phyloP scores from a whole-genome alignment of 2,888 invertebrate species.

The Lasioglossum zephyrum region DNA sequence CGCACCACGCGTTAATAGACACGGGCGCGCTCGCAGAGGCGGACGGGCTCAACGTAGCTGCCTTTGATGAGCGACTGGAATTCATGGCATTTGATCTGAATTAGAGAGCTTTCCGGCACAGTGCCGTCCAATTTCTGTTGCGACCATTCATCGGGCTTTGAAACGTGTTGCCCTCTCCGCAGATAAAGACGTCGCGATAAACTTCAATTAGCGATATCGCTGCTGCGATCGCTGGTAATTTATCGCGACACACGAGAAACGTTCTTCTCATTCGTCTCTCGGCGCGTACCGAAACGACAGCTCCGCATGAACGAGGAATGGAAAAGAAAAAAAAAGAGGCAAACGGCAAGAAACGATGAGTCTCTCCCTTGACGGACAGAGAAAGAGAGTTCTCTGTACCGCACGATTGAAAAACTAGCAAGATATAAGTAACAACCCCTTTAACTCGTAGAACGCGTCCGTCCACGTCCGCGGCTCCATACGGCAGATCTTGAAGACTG shows the following conservation, averaged over 20 bases:
- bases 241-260: constrained; percentile 15
- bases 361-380: not conserved
- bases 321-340: not conserved
- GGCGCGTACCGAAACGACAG: not conserved
- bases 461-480: constrained; percentile 52
- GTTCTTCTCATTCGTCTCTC: not conserved
- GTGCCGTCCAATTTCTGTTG: constrained; percentile 43
- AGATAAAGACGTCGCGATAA: constrained; percentile 48
- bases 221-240: constrained; percentile 39
- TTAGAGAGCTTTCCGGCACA: constrained; percentile 35
- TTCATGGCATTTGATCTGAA: constrained; percentile 54
- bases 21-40: not conserved
- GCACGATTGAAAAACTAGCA: constrained; percentile 38
- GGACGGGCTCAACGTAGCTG: not conserved
- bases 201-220: constrained; percentile 45
- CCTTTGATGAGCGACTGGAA: constrained; percentile 44
- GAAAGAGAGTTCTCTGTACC: not conserved
- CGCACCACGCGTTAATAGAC: constrained; percentile 31
- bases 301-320: not conserved
- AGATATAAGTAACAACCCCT: constrained; percentile 53
- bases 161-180: constrained; percentile 17
- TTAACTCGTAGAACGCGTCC: constrained; percentile 54
- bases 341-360: constrained; percentile 8
- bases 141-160: constrained; percentile 44
- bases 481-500: constrained; percentile 60